Conservation (phyloP, 2,888 invertebrate species). For the Lycophotia porphyrea region DNA sequence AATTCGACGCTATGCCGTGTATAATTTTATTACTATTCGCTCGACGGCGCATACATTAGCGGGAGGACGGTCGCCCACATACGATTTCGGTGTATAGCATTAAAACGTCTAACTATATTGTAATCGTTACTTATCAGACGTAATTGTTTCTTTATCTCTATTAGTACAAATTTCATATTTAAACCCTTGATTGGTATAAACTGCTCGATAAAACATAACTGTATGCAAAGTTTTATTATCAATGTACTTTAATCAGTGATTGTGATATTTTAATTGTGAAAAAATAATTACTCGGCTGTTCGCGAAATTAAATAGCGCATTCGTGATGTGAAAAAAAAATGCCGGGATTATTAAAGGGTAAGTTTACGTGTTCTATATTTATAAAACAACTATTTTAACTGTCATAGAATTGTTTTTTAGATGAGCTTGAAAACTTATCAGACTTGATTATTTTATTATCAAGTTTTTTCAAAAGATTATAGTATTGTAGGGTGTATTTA, state of each 20-base stretch:
- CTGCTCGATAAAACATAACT: conserved; percentile 80
- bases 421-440: neutral
- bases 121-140: conserved; percentile 84
- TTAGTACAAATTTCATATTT: conserved; percentile 84
- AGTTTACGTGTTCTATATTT: conserved; percentile 41
- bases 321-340: conserved; percentile 37
- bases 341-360: conserved; percentile 46
- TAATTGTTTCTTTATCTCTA: conserved; percentile 87
- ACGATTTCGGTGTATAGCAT: conserved; percentile 75
- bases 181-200: conserved; percentile 88
- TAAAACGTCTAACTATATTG: conserved; percentile 74
- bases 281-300: conserved; percentile 51
- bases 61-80: conserved; percentile 70
- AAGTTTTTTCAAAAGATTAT: conserved; percentile 25
- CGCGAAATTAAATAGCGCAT: conserved; percentile 40
- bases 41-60: conserved; percentile 84
- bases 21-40: conserved; percentile 89
- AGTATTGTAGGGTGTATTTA: conserved; percentile 6
- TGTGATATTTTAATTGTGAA: conserved; percentile 60
- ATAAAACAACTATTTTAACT: neutral
- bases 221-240: conserved; percentile 68
- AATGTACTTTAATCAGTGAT: conserved; percentile 69
- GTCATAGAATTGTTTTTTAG: neutral
- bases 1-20: conserved; percentile 89
- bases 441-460: conserved; percentile 18